These are phyloP conservation scores for Rhadinocentrus ornatus DNA, from an alignment of 2,797 vertebrate species.

Conservation along the genomic window DNA sequence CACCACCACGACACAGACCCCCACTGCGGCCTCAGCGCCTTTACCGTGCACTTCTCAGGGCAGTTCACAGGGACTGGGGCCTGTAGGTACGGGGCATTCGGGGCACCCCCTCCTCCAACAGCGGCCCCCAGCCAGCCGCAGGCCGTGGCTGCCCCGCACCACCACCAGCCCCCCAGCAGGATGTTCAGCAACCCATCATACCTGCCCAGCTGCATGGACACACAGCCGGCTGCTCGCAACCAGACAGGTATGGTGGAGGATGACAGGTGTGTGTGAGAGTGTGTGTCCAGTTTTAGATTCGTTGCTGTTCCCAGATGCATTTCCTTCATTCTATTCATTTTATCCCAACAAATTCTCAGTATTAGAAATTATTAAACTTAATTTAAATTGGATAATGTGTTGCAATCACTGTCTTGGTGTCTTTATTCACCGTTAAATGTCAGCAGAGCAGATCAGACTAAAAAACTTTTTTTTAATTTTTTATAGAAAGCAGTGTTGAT, in stretches of 20 bases:
- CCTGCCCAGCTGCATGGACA: conserved; percentile 94
- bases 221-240: conserved; percentile 88
- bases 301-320: too few species aligned
- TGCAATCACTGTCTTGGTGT: background rate
- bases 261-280: background rate
- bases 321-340: background rate
- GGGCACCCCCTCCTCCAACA: conserved; percentile 83
- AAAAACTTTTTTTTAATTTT: background rate
- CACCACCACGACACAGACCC: conserved; percentile 84
- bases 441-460: background rate
- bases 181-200: conserved; percentile 94
- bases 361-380: background rate
- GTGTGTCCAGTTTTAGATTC: background rate
- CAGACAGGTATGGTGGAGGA: conserved; percentile 83
- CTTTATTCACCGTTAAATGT: background rate
- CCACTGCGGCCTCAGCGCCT: conserved; percentile 94
- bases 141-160: conserved; percentile 90
- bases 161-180: conserved; percentile 90
- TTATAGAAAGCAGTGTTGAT: background rate
- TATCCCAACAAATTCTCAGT: background rate
- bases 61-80: conserved; percentile 96
- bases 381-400: background rate
- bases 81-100: conserved; percentile 93
- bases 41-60: conserved; percentile 98
- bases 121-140: conserved; percentile 75